Base-by-base conservation (phyloP, 2,797 vertebrate species). In the Argya squamiceps region DNA sequence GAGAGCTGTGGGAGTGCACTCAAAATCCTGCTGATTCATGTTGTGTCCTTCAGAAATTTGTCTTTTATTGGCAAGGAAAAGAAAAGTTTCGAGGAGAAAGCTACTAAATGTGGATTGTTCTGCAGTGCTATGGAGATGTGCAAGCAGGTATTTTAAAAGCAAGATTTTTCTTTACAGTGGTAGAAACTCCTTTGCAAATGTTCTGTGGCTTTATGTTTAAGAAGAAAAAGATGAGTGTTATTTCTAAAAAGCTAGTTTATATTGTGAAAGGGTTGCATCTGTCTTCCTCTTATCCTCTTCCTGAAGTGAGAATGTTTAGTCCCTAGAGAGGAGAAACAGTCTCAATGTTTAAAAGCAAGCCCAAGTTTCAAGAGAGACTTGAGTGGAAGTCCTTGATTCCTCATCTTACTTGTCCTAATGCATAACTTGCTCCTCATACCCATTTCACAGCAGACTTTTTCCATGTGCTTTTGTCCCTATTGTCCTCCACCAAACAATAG, bases 41-140 rank as follows among this genome's bases (percentile, higher is more conserved):
- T 73, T 64, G 36, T 50, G 84, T 89, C 96, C 93, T 95, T 95
- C 88, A 82, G 50, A 81, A 85, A 91, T 92, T 71, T 81, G 56
- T 70, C 84, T 94, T 88, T 85, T 34, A 13, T 39, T 85, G 93
- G 58, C 87, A 89, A 88, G 49, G 47, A 59, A 84, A 91, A 75
- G 78, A 62, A 88, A 91, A 77, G 79, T 58, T 74, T 88, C 6
- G 47, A 88, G 87, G 76, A 93, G 92, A 86, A 81, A 65, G 49
- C n/a, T 84, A 3, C 84, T 65, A 79, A 74, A 55, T 58, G 53
- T 71, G 53, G 92, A 84, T 83, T 30, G 65, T 71, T 63, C 68
- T 78, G 76, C 65, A 67, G 2, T 34, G 74, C 84, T 63, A 0
- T 55, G 49, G 71, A 70, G 85, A 64, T 8, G 6, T 34, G 32